Evolutionary conservation across 64 coral and sea anemone genomes (phyloP).

Genomic region (Montipora efflorescens): DNA sequence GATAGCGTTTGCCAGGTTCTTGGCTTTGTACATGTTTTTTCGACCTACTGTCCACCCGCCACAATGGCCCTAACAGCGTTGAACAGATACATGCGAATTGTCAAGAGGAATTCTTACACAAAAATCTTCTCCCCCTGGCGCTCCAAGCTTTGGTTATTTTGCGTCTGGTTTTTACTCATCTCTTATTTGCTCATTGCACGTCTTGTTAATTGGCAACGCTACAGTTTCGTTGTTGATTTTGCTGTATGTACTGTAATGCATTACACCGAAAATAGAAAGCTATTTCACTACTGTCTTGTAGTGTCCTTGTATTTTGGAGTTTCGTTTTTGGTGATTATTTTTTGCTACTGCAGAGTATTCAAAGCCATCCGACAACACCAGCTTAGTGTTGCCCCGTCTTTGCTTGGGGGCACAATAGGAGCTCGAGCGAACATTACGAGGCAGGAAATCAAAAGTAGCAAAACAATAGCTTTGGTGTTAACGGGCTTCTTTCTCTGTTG

Average conservation of each 20-base stretch:
- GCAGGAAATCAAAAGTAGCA: constrained; percentile 34
- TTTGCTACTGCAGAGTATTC: constrained; percentile 14
- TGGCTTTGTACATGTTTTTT: constrained; percentile 68
- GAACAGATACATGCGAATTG: constrained; percentile 79
- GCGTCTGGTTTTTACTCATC: constrained; percentile 8
- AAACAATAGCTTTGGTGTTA: neutral
- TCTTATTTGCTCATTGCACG: constrained; percentile 9
- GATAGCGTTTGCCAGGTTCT: constrained; percentile 64
- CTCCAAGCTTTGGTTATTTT: neutral
- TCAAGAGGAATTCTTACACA: constrained; percentile 56
- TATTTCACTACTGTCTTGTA: constrained; percentile 11
- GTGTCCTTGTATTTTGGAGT: constrained; percentile 20
- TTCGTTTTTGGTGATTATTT: constrained; percentile 11
- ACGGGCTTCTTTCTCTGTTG: constrained; percentile 7
- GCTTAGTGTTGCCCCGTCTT: neutral
- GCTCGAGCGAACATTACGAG: neutral
- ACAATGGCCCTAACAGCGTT: constrained; percentile 65
- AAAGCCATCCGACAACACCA: constrained; percentile 15
- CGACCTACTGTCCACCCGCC: constrained; percentile 66
- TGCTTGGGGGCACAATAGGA: neutral
- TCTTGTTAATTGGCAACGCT: constrained; percentile 29
- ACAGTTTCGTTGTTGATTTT: constrained; percentile 24
- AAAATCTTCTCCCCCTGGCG: constrained; percentile 66
- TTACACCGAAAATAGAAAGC: constrained; percentile 31
- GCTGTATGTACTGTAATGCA: constrained; percentile 24